Evolutionary conservation across 2,888 invertebrate genomes (phyloP).

Genomic region (Monoplex corrugatus): DNA sequence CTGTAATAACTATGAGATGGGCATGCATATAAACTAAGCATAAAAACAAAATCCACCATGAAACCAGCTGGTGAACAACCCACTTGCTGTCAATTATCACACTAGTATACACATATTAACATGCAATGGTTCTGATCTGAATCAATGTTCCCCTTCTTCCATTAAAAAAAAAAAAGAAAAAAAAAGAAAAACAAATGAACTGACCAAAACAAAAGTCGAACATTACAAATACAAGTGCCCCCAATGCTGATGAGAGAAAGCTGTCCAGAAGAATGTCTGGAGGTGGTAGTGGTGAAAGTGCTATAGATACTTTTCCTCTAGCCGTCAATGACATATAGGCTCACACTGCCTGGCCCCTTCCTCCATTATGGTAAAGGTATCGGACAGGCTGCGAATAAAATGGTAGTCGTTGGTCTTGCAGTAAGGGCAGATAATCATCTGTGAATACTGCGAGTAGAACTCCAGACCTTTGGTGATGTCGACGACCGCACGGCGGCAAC

Average conservation of each 20-base stretch:
- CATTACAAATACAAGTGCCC: neutral
- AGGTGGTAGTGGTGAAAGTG: constrained; percentile 9
- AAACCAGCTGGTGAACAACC: no score
- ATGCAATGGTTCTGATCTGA: no score
- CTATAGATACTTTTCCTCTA: neutral
- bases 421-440: constrained; percentile 93
- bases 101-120: no score
- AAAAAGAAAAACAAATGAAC: neutral
- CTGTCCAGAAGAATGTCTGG: neutral
- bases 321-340: constrained; percentile 64
- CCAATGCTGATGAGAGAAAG: neutral
- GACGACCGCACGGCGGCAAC: constrained; percentile 93
- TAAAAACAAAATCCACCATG: no score
- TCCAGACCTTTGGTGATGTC: constrained; percentile 91
- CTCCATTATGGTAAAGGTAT: constrained; percentile 71
- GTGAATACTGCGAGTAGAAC: constrained; percentile 94
- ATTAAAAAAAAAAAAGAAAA: neutral
- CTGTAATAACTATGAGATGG: no score
- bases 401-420: constrained; percentile 95
- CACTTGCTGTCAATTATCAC: no score
- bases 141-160: no score
- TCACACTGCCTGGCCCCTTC: neutral
- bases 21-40: no score
- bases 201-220: neutral
- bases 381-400: constrained; percentile 93